Evolutionary conservation across 2,888 invertebrate genomes (phyloP).

Genomic region (Stegana nigrithorax): DNA sequence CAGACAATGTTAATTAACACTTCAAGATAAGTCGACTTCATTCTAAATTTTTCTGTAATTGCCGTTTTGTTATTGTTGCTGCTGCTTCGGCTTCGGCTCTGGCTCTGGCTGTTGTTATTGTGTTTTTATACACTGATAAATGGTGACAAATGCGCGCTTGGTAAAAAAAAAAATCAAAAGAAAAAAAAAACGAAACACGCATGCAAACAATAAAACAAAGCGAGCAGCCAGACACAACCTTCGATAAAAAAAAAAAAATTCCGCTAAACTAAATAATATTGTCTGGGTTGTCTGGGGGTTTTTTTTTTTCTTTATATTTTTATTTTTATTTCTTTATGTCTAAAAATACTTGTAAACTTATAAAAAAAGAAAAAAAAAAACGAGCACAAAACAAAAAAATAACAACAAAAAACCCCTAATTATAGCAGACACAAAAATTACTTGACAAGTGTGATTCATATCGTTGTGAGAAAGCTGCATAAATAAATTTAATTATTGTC

Average conservation of each 20-base stretch:
- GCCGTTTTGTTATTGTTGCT: slow-evolving; percentile 16
- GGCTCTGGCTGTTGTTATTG: slow-evolving; percentile 43
- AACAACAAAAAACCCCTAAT: slow-evolving; percentile 8
- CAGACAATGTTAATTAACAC: slow-evolving; percentile 62
- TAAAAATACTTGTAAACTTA: not conserved
- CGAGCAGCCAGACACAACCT: not conserved
- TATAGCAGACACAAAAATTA: slow-evolving; percentile 31
- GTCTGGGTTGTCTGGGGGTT: not conserved
- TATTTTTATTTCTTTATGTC: not conserved
- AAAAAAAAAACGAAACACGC: slow-evolving; percentile 18
- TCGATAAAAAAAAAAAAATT: not conserved
- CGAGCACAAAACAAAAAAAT: slow-evolving; percentile 20
- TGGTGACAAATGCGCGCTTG: no score
- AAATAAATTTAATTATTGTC: slow-evolving; percentile 60
- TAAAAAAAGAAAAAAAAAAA: slow-evolving; percentile 18
- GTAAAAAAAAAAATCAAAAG: slow-evolving; percentile 39
- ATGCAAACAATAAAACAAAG: not conserved
- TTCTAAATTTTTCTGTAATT: slow-evolving; percentile 12
- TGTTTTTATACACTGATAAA: no score
- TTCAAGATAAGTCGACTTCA: slow-evolving; percentile 56
- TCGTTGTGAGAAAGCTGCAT: slow-evolving; percentile 51
- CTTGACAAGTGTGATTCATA: slow-evolving; percentile 56
- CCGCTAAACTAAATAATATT: not conserved
- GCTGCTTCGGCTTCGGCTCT: slow-evolving; percentile 25
- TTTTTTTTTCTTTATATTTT: not conserved